Base-by-base conservation (phyloP, 2,888 invertebrate species). In the Drosophila emarginata region DNA sequence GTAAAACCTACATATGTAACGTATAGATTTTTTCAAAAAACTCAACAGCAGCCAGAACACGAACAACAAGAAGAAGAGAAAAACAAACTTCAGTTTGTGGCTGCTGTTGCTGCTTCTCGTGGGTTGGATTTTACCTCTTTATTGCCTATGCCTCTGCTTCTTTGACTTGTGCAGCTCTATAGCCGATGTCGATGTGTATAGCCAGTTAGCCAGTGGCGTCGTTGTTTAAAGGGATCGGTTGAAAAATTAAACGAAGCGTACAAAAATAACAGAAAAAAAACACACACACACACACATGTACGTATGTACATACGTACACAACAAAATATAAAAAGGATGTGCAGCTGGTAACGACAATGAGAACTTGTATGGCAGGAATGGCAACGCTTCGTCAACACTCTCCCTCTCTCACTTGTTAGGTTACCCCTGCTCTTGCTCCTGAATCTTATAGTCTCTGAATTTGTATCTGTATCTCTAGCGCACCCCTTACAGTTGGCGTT, bases 381-480 rank as follows among this genome's bases (percentile, higher is more conserved):
- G 14, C 39, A 39, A 39, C n/a, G 39, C n/a, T 14, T 39, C 39
- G 39, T 39, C 14, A 14, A 23, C 12, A 23, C 23, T 51, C 21
- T 50, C 51, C 62, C 39, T 37, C 62, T 57, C 21, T 66, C 61
- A 61, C 61, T 37, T 37, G 37, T n/a, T 39, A 14, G 39, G 14
- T n/a, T 39, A 39, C 39, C 39, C 39, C 39, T 39, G 39, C 39
- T 39, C 14, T 14, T 14, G 61, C 51, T 61, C 61, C 65, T 61
- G 21, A 26, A 37, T 21, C 50, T 37, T 18, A 21, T n/a, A 6
- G 23, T 26, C 51, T 52, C 26, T 23, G 39, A 14, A 52, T 52
- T 32, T 51, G 61, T 61, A 56, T 61, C 61, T 66, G 65, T 61
- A 62, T 66, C 61, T 67, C 59, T 54, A 53, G 59, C 32, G 66